Conservation (phyloP, 2,113 vertebrate species). For the Odontesthes bonariensis region DNA sequence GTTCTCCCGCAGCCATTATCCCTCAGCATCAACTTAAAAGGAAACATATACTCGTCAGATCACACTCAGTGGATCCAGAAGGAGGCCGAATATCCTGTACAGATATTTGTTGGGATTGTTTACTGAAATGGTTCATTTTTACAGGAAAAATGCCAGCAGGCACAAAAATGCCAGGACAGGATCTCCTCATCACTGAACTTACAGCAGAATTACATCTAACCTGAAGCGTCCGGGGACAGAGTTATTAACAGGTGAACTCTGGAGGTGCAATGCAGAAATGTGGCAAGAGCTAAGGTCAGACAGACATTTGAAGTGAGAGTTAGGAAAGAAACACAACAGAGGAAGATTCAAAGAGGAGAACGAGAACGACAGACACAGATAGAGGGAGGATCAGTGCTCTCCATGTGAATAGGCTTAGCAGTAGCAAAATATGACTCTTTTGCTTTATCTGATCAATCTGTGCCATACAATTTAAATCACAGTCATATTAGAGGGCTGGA, state of each 20-base stretch:
- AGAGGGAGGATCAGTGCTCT: constrained; percentile 57
- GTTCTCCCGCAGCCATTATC: constrained; percentile 4
- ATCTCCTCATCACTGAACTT: neutral
- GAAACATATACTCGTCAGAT: constrained; percentile 15
- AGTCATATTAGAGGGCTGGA: constrained; percentile 63
- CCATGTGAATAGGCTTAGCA: constrained; percentile 70
- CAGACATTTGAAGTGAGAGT: neutral
- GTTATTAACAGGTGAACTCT: neutral
- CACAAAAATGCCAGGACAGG: neutral
- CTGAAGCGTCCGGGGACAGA: neutral
- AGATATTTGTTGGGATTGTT: neutral
- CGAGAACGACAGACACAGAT: constrained; percentile 4
- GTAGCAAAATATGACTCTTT: constrained; percentile 55
- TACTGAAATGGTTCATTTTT: neutral
- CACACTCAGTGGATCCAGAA: constrained; percentile 16
- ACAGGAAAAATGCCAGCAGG: neutral
- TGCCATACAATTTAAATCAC: constrained; percentile 59
- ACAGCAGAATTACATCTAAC: neutral
- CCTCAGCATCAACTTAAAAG: neutral
- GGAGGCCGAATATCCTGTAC: neutral
- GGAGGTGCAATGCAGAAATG: neutral
- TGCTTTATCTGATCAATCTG: constrained; percentile 73
- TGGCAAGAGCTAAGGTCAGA: neutral
- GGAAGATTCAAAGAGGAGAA: constrained; percentile 40
- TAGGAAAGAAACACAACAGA: constrained; percentile 9